These are phyloP conservation scores for Popillia japonica DNA, from an alignment of 1,140 invertebrate genomes.

Conservation along the genomic window DNA sequence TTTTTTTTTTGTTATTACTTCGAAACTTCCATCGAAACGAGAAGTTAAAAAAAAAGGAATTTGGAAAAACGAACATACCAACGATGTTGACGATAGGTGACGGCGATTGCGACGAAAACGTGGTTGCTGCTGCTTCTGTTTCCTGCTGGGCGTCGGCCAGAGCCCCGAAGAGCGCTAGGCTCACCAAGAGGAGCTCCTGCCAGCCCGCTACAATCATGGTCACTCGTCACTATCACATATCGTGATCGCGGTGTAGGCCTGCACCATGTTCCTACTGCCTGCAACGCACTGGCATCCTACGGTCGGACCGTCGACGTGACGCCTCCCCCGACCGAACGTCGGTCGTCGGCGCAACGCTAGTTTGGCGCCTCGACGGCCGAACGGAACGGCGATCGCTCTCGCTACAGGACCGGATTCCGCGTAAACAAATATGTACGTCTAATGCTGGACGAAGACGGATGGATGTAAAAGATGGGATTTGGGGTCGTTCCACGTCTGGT, in stretches of 20 bases:
- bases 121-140: not conserved
- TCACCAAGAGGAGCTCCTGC: constrained; percentile 20
- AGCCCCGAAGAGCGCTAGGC: constrained; percentile 34
- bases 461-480: too few species aligned
- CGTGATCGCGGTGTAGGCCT: constrained; percentile 1
- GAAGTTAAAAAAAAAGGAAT: not conserved
- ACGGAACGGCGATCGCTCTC: not conserved
- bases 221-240: constrained; percentile 30
- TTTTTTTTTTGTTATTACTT: too few species aligned
- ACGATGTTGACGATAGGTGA: not conserved
- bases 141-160: constrained; percentile 25
- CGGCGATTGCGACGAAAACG: not conserved
- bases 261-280: constrained; percentile 26
- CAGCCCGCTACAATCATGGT: constrained; percentile 27
- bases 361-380: constrained; percentile 8
- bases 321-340: not conserved
- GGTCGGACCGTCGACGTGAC: not conserved
- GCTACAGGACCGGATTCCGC: not conserved
- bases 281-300: constrained; percentile 18
- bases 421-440: not conserved
- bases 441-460: too few species aligned
- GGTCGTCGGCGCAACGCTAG: not conserved
- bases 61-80: too few species aligned
- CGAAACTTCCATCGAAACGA: not conserved
- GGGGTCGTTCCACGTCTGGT: too few species aligned